Evolutionary conservation across 1,140 invertebrate species (phyloP), one percentile per base, ranked within the genome.

Genomic region (Caenorhabditis remanei): DNA sequence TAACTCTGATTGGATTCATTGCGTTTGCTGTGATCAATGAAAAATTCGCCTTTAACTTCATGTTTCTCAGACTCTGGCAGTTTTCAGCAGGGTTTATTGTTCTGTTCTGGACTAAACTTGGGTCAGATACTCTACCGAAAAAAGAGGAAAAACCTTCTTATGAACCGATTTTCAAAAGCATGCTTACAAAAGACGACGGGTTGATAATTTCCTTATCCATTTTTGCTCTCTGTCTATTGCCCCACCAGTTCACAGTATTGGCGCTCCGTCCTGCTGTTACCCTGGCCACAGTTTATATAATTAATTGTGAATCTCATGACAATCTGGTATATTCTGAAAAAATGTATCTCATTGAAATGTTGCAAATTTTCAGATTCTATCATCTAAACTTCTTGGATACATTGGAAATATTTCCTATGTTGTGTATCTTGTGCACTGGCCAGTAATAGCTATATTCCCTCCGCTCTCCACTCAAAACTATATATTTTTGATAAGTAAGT

Each of bases 391-490:
- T 5, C 50, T 84, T 6, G 24, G 56, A 4, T 84, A 43, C 58
- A 61, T 43, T 48, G 83, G 83, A 43, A 32, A 63, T 16, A 63
- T 84, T 63, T 84, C 83, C 41, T 84, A 84, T 50, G 41, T 40
- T n/a, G 2, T 65, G 13, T 84, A 84, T 40, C 58, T 84, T 19
- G 21, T 84, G 16, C 83, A 84, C 32, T 84, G 83, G 83, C 83
- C 56, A 32, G 19, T 84, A 2, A 84, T 84, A 63, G 55, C 58
- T n/a, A 41, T 84, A 55, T 65, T 84, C 16, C 21, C 13, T n/a
- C 14, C 19, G 5, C n/a, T 8, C 32, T 16, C 55, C 16, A 4
- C 40, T 50, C 32, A 61, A 16, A 19, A 16, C 4, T 84, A 50
- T 84, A 4, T 84, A 6, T 24, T 84, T 41, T 19, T 16, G 24